Conservation (phyloP, 1,140 invertebrate species). For the Apis dorsata region DNA sequence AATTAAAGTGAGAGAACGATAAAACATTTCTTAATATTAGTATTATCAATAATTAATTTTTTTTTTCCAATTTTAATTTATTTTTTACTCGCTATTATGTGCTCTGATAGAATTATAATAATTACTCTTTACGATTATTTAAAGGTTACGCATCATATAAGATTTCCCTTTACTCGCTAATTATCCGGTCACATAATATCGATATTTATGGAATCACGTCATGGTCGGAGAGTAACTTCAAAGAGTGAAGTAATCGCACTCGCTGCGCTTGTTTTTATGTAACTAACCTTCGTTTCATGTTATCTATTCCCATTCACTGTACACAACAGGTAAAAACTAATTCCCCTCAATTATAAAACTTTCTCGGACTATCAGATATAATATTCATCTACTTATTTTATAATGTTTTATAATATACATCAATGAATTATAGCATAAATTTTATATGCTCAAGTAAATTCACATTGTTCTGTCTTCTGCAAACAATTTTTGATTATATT, state of each 20-base stretch:
- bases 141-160: background rate
- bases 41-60: background rate
- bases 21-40: too few relatives aligned
- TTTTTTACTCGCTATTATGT: background rate
- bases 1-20: too few relatives aligned
- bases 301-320: constrained; percentile 33
- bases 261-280: constrained; percentile 44
- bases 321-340: constrained; percentile 21
- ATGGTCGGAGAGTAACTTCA: constrained; percentile 33
- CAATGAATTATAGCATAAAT: background rate
- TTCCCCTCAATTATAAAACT: constrained; percentile 26
- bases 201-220: constrained; percentile 51
- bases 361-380: constrained; percentile 12
- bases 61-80: background rate
- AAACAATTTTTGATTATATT: too few relatives aligned
- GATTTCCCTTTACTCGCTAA: constrained; percentile 18
- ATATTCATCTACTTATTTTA: background rate
- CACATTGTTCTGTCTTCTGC: too few relatives aligned
- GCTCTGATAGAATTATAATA: background rate
- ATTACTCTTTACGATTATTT: background rate
- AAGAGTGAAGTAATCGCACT: constrained; percentile 35
- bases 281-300: constrained; percentile 53
- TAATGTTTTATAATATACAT: too few relatives aligned
- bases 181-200: constrained; percentile 22
- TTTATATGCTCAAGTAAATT: background rate